These are phyloP conservation scores for Baryphthengus martii DNA, from an alignment of 2,113 vertebrate species.

Conservation along the genomic window DNA sequence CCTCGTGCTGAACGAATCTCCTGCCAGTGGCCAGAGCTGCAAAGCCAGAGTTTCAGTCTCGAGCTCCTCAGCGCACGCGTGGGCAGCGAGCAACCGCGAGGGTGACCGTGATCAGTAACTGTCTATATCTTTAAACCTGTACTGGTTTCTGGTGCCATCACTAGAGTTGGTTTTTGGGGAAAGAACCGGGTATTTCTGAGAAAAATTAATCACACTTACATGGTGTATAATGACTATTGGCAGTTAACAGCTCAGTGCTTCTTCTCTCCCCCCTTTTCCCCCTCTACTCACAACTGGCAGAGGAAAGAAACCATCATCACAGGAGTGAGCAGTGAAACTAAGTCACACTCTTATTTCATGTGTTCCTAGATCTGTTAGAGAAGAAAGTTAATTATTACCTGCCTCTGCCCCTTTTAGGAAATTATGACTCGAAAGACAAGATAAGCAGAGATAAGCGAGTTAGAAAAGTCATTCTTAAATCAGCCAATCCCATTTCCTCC, in stretches of 20 bases:
- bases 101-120: background rate
- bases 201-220: background rate
- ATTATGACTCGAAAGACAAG: background rate
- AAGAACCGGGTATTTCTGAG: background rate
- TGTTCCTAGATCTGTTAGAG: background rate
- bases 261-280: background rate
- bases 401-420: background rate
- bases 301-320: background rate
- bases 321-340: background rate
- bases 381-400: background rate
- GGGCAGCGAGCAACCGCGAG: background rate
- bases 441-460: background rate
- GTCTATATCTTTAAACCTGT: background rate
- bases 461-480: background rate
- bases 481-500: background rate
- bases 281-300: background rate
- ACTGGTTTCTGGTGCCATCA: background rate
- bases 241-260: background rate
- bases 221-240: background rate
- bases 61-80: background rate
- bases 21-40: background rate
- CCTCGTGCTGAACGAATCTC: rapidly evolving
- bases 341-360: background rate
- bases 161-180: background rate
- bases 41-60: background rate